phyloP scores from a whole-genome alignment of 2,113 vertebrate genomes.

The Spea bombifrons region DNA sequence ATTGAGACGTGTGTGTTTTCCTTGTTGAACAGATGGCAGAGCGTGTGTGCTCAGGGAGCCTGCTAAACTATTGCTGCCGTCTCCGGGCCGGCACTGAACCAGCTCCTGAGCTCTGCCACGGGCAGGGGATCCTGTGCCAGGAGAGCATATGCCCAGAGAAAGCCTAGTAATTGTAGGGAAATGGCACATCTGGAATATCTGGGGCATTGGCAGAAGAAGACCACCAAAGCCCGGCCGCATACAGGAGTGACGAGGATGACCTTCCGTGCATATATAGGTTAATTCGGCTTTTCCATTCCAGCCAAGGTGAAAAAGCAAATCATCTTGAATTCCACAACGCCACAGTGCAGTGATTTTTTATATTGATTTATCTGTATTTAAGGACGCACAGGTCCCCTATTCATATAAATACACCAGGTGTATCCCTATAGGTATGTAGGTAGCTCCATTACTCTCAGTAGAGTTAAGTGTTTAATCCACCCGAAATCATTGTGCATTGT shows the following conservation, averaged over 20 bases:
- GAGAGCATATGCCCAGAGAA: constrained; percentile 90
- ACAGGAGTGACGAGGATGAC: neutral
- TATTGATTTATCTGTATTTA: too few species aligned
- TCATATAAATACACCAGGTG: too few species aligned
- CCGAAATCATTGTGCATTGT: too few species aligned
- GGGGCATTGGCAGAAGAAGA: neutral
- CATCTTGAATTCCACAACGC: too few species aligned
- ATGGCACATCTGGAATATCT: constrained; percentile 89
- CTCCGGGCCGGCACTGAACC: constrained; percentile 96
- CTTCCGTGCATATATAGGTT: too few species aligned
- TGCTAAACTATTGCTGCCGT: constrained; percentile 99
- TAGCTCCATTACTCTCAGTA: too few species aligned
- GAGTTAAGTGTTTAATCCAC: too few species aligned
- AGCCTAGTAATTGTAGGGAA: constrained; percentile 89
- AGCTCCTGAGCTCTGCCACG: constrained; percentile 93
- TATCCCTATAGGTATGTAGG: too few species aligned
- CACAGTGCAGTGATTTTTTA: too few species aligned
- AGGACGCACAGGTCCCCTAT: too few species aligned
- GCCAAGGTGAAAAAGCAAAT: too few species aligned
- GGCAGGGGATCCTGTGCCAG: constrained; percentile 84
- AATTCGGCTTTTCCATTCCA: too few species aligned
- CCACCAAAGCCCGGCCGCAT: neutral
- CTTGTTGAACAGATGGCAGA: constrained; percentile 90
- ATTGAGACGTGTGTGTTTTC: constrained; percentile 96
- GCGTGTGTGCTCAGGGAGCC: constrained; percentile 93